phyloP scores from a whole-genome alignment of 2,888 invertebrate genomes.

The Silvanus unidentatus region DNA sequence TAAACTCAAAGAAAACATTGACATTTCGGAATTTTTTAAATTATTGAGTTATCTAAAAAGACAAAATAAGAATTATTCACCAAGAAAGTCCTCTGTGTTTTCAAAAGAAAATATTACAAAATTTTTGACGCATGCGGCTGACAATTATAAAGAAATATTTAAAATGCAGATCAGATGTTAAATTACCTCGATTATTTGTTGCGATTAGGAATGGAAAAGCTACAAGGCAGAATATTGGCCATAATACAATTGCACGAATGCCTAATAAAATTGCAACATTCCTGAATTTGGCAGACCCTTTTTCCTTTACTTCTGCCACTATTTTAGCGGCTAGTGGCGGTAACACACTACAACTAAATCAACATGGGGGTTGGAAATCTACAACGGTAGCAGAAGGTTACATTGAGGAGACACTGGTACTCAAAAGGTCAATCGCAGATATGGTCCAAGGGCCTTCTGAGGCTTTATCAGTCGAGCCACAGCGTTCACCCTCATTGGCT shows the following conservation, averaged over 20 bases:
- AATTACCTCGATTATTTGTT: neutral
- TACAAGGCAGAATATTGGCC: conserved; percentile 1
- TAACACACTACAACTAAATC: conserved; percentile 1
- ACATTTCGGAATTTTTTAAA: too few relatives aligned
- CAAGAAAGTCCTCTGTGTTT: too few relatives aligned
- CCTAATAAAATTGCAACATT: too few relatives aligned
- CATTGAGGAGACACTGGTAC: neutral
- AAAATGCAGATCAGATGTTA: neutral
- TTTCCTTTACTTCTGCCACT: neutral
- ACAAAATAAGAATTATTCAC: too few relatives aligned
- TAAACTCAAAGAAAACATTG: too few relatives aligned
- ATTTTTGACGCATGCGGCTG: too few relatives aligned
- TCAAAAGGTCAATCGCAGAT: neutral
- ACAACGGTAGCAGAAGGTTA: neutral
- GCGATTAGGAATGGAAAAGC: neutral
- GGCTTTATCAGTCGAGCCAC: neutral
- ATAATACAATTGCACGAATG: conserved; percentile 1
- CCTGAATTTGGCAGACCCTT: too few relatives aligned
- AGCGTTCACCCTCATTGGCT: too few relatives aligned
- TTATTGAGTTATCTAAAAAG: too few relatives aligned
- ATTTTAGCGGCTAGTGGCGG: neutral
- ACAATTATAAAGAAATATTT: too few relatives aligned
- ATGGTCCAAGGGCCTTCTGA: neutral
- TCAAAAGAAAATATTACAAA: too few relatives aligned
- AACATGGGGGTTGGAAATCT: conserved; percentile 2